Conservation (phyloP, 2,888 invertebrate genomes). For the Harpagoxenus sublaevis region DNA sequence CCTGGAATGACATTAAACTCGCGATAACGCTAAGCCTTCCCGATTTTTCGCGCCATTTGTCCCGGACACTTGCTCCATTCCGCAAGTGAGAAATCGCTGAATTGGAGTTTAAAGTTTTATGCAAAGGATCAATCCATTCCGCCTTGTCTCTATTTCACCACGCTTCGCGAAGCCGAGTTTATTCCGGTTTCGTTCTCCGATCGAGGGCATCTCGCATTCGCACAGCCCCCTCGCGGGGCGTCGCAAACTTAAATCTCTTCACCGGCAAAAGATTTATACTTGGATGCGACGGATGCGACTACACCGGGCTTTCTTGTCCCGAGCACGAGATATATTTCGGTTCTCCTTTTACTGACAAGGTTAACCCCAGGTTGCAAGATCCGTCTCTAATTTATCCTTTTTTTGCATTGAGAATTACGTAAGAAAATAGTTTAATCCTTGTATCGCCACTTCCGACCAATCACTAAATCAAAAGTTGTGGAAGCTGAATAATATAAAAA, state of each 20-base stretch:
- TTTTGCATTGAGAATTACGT: neutral
- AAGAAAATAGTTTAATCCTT: neutral
- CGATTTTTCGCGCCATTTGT: conserved; percentile 72
- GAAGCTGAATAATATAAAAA: neutral
- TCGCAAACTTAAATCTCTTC: conserved; percentile 68
- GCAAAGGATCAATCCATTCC: conserved; percentile 63
- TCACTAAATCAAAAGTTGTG: neutral
- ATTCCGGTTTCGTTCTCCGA: conserved; percentile 64
- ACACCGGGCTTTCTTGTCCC: conserved; percentile 8
- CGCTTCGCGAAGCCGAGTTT: conserved; percentile 56
- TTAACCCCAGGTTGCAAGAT: neutral
- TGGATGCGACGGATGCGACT: conserved; percentile 49
- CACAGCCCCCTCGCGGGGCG: conserved; percentile 8
- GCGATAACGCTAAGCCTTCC: conserved; percentile 53
- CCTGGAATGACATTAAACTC: conserved; percentile 11
- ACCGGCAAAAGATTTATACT: conserved; percentile 62
- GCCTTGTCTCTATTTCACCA: conserved; percentile 44
- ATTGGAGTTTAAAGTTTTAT: conserved; percentile 69
- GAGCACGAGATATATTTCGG: conserved; percentile 16
- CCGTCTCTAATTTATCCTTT: neutral
- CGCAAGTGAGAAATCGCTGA: conserved; percentile 42
- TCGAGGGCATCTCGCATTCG: conserved; percentile 20
- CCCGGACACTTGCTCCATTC: conserved; percentile 31
- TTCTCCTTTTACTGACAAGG: conserved; percentile 13
- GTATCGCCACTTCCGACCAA: neutral